A percentile compares a stretch with the other conserved stretches of the same genome.
Evolutionary conservation across 2,797 vertebrate species (phyloP).

Genomic region (Acestrorhynchus altus): DNA sequence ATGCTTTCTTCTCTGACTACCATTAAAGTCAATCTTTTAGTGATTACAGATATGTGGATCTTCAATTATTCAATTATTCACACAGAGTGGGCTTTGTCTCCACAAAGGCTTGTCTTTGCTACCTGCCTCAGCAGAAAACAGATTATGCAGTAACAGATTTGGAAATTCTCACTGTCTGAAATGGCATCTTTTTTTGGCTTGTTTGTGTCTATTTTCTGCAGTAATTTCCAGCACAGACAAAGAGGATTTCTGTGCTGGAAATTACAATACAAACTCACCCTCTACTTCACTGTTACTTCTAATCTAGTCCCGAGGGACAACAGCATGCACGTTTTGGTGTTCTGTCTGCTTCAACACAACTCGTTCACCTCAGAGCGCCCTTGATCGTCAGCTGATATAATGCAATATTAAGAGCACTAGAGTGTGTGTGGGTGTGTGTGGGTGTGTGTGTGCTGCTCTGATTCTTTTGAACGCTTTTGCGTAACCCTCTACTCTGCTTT

Average conservation of each 20-base stretch:
- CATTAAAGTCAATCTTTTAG: slow-evolving; percentile 1
- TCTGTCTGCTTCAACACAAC: slow-evolving; percentile 3
- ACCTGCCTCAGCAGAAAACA: slow-evolving; percentile 5
- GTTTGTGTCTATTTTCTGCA: slow-evolving; percentile 1
- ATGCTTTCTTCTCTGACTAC: slow-evolving; percentile 2
- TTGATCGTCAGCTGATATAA: slow-evolving; percentile 13
- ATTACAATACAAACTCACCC: slow-evolving; percentile 1
- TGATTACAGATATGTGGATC: slow-evolving; percentile 6
- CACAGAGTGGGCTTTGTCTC: slow-evolving; percentile 1
- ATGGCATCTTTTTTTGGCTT: neutral
- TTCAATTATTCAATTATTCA: slow-evolving; percentile 33
- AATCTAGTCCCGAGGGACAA: neutral
- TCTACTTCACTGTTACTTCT: neutral
- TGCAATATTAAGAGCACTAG: neutral
- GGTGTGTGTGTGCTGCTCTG: slow-evolving; percentile 5
- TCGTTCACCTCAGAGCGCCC: neutral
- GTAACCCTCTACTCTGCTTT: neutral
- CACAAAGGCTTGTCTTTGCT: neutral
- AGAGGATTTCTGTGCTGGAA: neutral
- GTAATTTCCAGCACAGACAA: neutral
- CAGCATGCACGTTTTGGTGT: neutral
- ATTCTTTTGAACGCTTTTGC: neutral
- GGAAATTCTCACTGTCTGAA: neutral
- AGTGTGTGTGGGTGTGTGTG: neutral
- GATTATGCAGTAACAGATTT: neutral